These are phyloP conservation scores for Eupithecia vulgata DNA, from an alignment of 2,888 invertebrate species.

Conservation along the genomic window DNA sequence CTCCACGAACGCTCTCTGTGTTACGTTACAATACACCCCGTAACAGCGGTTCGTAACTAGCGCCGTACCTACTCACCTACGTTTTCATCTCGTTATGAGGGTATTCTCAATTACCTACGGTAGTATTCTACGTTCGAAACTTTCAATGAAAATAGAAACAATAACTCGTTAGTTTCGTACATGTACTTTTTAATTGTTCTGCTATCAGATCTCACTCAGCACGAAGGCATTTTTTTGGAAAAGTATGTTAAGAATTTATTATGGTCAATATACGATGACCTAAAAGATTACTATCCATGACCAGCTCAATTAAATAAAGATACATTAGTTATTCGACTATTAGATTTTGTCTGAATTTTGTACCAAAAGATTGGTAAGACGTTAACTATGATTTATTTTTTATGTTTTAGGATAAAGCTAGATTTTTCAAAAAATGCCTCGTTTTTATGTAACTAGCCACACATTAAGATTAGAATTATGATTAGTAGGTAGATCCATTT, in stretches of 20 bases:
- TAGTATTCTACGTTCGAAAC: neutral
- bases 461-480: too few species aligned
- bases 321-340: neutral
- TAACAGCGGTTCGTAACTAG: too few species aligned
- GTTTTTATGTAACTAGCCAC: too few species aligned
- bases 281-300: slow-evolving; percentile 7
- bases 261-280: neutral
- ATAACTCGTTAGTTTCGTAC: neutral
- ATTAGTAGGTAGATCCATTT: too few species aligned
- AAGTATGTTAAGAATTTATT: slow-evolving; percentile 3
- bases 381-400: too few species aligned
- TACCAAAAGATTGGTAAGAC: neutral
- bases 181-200: slow-evolving; percentile 7
- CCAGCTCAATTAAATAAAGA: neutral
- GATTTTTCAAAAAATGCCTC: too few species aligned
- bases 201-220: slow-evolving; percentile 3
- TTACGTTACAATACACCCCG: too few species aligned
- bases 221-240: slow-evolving; percentile 5
- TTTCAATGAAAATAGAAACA: neutral
- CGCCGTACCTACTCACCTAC: too few species aligned
- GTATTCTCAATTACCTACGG: too few species aligned
- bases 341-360: neutral
- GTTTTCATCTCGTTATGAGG: too few species aligned
- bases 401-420: too few species aligned
- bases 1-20: too few species aligned